Base-by-base conservation (phyloP, 2,797 vertebrate species). In the Eupleurogrammus muticus region DNA sequence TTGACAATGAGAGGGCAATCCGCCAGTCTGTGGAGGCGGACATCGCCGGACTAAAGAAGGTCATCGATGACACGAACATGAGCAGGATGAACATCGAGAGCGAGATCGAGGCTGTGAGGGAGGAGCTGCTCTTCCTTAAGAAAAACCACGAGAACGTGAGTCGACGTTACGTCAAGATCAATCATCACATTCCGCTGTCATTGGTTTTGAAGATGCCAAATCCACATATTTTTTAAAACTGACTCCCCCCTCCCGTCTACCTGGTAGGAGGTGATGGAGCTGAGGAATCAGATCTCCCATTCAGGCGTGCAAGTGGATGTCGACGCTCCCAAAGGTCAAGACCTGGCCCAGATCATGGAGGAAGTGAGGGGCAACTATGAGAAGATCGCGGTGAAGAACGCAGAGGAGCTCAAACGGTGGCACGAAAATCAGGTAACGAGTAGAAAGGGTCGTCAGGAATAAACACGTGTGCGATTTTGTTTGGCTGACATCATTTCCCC, bases 41-140 rank as follows among this genome's bases (percentile, higher is more conserved):
- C 89, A 96, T 97, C 36, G 86, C 73, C 0, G 96, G 96, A 23
- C 93, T 98, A 80, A 96, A 92, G 84, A 97, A 92, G 83, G 91
- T 98, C 83, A 95, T 98, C 0, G 97, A 98, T 20, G 96, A 97
- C 52, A 97, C 96, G 82, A 97, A 97, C 73, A 80, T 97, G 81
- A 92, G 84, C 46, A 93, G 96, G 53, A 84, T 98, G 88, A 96
- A 97, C 84, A 90, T 97, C 55, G 97, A 98, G 92, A 91, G 87
- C 0, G 96, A 98, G 86, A 96, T 96, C 0, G 96, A 98, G 78
- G 76, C 93, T 9, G 94, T 98, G 77, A 97, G 83, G 82, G 97
- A 98, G 84, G 97, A 98, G 79, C 94, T 98, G 3, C 62, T 90
- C 35, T 96, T 94, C 92, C 94, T 98, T 61, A 97, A 91, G 90